Conservation (phyloP, 2,113 vertebrate genomes). For the Turnix velox region DNA sequence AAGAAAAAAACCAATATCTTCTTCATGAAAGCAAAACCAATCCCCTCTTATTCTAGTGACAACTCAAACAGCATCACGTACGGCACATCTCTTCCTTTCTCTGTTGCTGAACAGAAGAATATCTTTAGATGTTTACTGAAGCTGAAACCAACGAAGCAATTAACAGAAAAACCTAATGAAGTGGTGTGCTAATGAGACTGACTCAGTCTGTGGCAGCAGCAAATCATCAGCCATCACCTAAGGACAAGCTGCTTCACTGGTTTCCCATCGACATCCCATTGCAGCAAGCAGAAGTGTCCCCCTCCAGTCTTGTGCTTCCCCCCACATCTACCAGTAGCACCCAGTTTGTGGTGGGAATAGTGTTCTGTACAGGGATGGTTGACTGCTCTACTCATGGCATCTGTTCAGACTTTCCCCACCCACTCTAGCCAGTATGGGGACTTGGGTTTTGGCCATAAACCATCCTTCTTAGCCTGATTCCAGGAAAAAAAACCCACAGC, state of each 20-base stretch:
- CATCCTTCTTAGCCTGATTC: neutral
- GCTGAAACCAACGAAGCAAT: neutral
- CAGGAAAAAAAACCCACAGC: neutral
- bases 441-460: neutral
- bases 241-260: neutral
- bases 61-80: neutral
- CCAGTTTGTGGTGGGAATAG: neutral
- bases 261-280: neutral
- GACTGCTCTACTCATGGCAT: rapidly evolving
- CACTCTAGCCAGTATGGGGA: neutral
- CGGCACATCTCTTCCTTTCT: neutral
- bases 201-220: neutral
- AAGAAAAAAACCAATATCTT: neutral
- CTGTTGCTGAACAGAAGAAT: neutral
- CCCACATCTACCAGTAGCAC: neutral
- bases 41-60: neutral
- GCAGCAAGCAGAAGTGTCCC: neutral
- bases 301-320: neutral
- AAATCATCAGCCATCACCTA: neutral
- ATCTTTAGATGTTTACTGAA: neutral
- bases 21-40: neutral
- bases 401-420: neutral
- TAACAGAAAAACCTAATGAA: constrained; percentile 16
- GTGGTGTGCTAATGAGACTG: neutral
- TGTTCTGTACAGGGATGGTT: neutral